Conservation (phyloP, 2,888 invertebrate genomes). For the Drosophila austrosaltans region DNA sequence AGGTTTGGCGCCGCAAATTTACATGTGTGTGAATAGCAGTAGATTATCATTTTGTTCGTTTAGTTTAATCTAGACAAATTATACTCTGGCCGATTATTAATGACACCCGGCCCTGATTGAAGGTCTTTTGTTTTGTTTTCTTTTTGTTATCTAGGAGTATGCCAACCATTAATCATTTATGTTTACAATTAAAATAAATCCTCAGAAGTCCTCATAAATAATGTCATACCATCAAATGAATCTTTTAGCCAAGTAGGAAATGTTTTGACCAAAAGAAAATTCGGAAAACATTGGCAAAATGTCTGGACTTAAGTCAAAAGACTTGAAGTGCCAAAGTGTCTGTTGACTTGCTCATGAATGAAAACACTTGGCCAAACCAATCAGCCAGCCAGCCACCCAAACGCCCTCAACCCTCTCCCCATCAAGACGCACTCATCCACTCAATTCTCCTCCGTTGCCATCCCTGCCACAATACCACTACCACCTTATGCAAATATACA, state of each 20-base stretch:
- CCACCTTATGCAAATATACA: slow-evolving; percentile 70
- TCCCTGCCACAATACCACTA: neutral
- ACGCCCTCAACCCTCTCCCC: neutral
- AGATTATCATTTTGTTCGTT: no score
- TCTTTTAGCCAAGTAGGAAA: slow-evolving; percentile 2
- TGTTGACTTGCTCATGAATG: slow-evolving; percentile 76
- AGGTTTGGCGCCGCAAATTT: no score
- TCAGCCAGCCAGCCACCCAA: slow-evolving; percentile 29
- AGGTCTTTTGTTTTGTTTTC: neutral
- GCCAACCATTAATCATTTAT: slow-evolving; percentile 68
- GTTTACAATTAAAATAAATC: slow-evolving; percentile 66
- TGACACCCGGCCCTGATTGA: neutral
- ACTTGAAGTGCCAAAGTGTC: slow-evolving; percentile 29
- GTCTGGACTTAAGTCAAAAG: slow-evolving; percentile 17
- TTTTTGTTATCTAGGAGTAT: neutral
- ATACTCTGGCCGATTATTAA: no score
- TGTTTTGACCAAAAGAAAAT: slow-evolving; percentile 8
- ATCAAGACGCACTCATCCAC: slow-evolving; percentile 9
- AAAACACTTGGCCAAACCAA: slow-evolving; percentile 70
- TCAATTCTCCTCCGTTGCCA: slow-evolving; percentile 21
- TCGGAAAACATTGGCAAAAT: neutral
- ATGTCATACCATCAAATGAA: slow-evolving; percentile 19
- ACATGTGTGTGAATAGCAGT: no score
- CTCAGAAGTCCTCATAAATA: slow-evolving; percentile 63
- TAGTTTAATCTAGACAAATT: no score